A percentile compares a stretch with the other conserved stretches of the same genome.
phyloP scores from a whole-genome alignment of 2,797 vertebrate species.

The Leptatherina wallacei region DNA sequence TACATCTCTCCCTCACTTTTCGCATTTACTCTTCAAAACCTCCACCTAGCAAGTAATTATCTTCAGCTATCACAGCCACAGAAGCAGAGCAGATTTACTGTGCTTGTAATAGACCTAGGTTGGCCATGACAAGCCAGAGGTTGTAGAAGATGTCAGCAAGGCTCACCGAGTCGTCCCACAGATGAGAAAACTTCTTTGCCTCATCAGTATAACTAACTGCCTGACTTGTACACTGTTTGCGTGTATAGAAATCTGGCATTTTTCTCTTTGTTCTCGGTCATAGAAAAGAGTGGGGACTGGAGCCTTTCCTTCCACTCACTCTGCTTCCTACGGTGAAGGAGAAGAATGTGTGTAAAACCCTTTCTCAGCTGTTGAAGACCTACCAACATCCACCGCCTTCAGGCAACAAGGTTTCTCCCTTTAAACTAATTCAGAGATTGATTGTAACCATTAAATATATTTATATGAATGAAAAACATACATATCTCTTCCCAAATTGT shows the following conservation, averaged over 20 bases:
- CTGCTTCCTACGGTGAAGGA: constrained; percentile 95
- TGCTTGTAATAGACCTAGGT: constrained; percentile 47
- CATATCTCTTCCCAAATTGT: background rate
- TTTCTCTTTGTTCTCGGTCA: constrained; percentile 46
- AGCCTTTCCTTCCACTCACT: constrained; percentile 96
- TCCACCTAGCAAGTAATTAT: constrained; percentile 65
- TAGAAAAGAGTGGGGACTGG: constrained; percentile 99
- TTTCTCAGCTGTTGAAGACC: constrained; percentile 95
- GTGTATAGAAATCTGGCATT: constrained; percentile 12
- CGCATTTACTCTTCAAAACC: constrained; percentile 57
- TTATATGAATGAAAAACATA: background rate
- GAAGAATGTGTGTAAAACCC: constrained; percentile 95
- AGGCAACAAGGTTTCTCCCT: constrained; percentile 89
- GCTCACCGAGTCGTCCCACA: constrained; percentile 16
- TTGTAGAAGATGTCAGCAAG: constrained; percentile 23
- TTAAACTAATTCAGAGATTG: constrained; percentile 8
- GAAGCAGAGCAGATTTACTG: constrained; percentile 55
- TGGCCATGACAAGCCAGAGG: constrained; percentile 40
- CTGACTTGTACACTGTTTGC: constrained; percentile 20
- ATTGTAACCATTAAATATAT: constrained; percentile 5
- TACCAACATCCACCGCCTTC: constrained; percentile 94
- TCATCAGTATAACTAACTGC: background rate
- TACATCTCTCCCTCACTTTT: constrained; percentile 55
- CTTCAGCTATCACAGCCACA: constrained; percentile 49
- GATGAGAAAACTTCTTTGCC: constrained; percentile 29